Conservation (phyloP, 1,140 invertebrate genomes). For the Ylistrum balloti region DNA sequence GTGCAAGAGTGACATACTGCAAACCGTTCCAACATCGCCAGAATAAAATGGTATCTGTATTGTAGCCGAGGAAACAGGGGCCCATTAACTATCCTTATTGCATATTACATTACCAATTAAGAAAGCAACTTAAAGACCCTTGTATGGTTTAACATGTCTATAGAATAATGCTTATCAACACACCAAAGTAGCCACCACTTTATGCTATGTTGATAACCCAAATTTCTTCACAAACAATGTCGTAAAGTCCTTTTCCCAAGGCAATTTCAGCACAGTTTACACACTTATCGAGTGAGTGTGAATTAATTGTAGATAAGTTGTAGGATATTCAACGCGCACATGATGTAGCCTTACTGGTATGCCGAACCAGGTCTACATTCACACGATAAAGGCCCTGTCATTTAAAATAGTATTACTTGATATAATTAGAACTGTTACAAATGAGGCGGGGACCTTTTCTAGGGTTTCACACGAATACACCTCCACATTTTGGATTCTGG, state of each 20-base stretch:
- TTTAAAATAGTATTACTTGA: no score
- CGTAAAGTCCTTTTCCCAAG: neutral
- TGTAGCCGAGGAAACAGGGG: neutral
- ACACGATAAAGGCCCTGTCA: neutral
- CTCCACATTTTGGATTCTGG: no score
- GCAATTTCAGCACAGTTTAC: neutral
- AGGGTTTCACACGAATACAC: no score
- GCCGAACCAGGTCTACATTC: neutral
- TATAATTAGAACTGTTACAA: no score
- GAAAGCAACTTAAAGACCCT: neutral
- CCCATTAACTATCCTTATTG: neutral
- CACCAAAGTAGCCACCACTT: neutral
- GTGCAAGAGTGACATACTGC: neutral
- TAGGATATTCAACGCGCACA: neutral
- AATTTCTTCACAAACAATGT: conserved; percentile 15
- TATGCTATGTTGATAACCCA: neutral
- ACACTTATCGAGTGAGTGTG: neutral
- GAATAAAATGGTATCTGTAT: conserved; percentile 18
- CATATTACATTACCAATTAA: conserved; percentile 29
- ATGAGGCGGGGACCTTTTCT: no score
- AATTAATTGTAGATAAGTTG: neutral
- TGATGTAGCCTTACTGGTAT: neutral
- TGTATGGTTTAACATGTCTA: neutral
- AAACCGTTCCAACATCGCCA: neutral
- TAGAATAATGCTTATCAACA: neutral